phyloP scores from a whole-genome alignment of 2,888 invertebrate genomes.

The Pristionchus entomophagus region DNA sequence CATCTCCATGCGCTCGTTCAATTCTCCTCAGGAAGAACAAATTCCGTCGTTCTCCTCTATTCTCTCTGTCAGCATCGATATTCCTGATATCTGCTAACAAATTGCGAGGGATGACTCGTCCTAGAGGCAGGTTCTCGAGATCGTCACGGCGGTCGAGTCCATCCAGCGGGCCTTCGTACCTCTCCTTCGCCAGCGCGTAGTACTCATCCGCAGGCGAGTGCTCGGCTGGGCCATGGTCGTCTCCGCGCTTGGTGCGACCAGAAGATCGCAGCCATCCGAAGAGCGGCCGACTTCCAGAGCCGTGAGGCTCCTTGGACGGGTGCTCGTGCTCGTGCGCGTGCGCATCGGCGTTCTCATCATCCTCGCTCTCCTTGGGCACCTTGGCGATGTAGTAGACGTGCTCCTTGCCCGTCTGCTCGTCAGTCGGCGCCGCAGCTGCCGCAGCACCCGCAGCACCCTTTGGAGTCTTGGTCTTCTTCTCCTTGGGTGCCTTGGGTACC shows the following conservation, averaged over 20 bases:
- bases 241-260: conserved; percentile 20
- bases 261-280: conserved; percentile 37
- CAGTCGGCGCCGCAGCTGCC: not conserved
- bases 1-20: not conserved
- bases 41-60: not conserved
- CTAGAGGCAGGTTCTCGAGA: conserved; percentile 3
- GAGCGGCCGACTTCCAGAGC: conserved; percentile 18
- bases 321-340: not conserved
- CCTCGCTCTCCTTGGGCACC: conserved; percentile 41
- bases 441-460: conserved; percentile 31
- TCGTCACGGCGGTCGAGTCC: conserved; percentile 36
- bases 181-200: conserved; percentile 26
- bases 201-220: conserved; percentile 21
- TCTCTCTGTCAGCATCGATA: not conserved
- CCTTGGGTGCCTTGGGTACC: conserved; percentile 19
- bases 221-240: not conserved
- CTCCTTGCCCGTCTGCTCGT: conserved; percentile 30
- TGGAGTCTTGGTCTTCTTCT: conserved; percentile 20
- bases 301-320: not conserved
- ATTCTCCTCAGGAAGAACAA: not conserved
- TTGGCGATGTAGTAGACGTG: conserved; percentile 39
- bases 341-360: not conserved
- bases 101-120: not conserved
- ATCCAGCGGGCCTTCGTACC: conserved; percentile 29
- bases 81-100: not conserved